Evolutionary conservation across 2,797 vertebrate genomes (phyloP), one percentile per base, ranked within the genome.

Genomic region (Phataginus tricuspis): DNA sequence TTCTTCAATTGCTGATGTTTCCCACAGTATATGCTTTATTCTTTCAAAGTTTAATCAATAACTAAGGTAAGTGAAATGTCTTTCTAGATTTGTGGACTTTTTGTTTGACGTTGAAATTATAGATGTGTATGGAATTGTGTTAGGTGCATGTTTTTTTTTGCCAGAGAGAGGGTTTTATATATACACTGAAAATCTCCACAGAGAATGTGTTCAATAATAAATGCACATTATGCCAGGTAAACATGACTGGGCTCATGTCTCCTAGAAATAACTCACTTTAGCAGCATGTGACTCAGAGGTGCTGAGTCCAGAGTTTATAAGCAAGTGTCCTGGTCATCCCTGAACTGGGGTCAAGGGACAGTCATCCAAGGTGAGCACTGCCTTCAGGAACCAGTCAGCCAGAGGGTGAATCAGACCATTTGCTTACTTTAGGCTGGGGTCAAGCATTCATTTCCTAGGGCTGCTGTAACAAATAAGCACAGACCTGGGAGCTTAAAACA

Each of bases 41-140:
- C 29, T 61, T 93, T 95, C 59, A 90, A 59, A 95, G 90, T 92
- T 95, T 78, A 96, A 96, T 98, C 94, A 96, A 64, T 98, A 97
- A 53, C 75, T 72, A 71, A 89, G 68, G 75, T 95, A 95, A 82
- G 83, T 91, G 82, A 97, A 95, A 91, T 97, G 75, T n/a, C 82
- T 97, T 94, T 88, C n/a, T 66, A 61, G 34, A 88, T 80, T 39
- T 71, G 31, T 61, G 31, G 12, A 29, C 63, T 57, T 92, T 83
- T 71, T 27, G 21, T 82, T 95, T 90, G 63, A 49, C 13, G 8
- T 84, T 0, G n/a, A 37, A 25, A 53, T 82, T 45, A 2, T 84
- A 85, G 42, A 14, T 83, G 19, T 71, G 9, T n/a, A 34, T 64
- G 12, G 31, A 69, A 34, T 91, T 45, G 31, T 86, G 51, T 77